Conservation (phyloP, 2,113 vertebrate genomes). For the Bubo bubo region DNA sequence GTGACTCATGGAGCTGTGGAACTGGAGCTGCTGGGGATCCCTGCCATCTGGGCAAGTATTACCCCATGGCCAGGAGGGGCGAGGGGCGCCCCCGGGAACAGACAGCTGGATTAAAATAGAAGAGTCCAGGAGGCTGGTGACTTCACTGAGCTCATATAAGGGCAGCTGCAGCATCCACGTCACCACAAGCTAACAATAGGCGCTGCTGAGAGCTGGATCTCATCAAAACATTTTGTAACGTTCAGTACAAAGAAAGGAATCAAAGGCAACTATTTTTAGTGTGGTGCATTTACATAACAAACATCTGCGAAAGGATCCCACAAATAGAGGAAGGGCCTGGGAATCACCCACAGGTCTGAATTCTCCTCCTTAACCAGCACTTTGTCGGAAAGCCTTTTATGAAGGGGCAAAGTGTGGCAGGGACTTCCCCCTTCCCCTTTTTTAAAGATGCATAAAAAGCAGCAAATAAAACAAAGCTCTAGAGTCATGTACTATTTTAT, state of each 20-base stretch:
- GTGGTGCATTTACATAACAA: conserved; percentile 66
- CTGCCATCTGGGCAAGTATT: conserved; percentile 33
- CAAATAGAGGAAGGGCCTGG: conserved; percentile 62
- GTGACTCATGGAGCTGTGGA: background rate
- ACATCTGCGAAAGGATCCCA: conserved; percentile 49
- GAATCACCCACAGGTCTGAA: conserved; percentile 51
- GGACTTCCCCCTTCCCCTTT: background rate
- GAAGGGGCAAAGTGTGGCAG: background rate
- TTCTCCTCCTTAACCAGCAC: conserved; percentile 5
- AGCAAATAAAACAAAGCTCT: background rate
- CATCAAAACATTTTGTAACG: conserved; percentile 68
- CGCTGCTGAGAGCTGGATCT: conserved; percentile 47
- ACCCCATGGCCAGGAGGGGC: background rate
- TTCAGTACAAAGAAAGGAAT: conserved; percentile 60
- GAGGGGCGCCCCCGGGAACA: background rate
- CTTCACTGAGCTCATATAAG: conserved; percentile 58
- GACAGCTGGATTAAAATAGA: conserved; percentile 46
- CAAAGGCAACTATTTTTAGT: conserved; percentile 75
- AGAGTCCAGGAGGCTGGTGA: conserved; percentile 52
- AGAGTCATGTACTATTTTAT: background rate
- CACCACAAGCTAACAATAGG: conserved; percentile 60
- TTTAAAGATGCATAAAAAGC: background rate
- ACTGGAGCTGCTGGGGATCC: background rate
- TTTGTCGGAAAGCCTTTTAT: background rate
- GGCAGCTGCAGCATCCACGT: conserved; percentile 64